A percentile compares a stretch with the other conserved stretches of the same genome.
phyloP scores from a whole-genome alignment of 2,113 vertebrate species.

The Phylloscopus trochiloides region DNA sequence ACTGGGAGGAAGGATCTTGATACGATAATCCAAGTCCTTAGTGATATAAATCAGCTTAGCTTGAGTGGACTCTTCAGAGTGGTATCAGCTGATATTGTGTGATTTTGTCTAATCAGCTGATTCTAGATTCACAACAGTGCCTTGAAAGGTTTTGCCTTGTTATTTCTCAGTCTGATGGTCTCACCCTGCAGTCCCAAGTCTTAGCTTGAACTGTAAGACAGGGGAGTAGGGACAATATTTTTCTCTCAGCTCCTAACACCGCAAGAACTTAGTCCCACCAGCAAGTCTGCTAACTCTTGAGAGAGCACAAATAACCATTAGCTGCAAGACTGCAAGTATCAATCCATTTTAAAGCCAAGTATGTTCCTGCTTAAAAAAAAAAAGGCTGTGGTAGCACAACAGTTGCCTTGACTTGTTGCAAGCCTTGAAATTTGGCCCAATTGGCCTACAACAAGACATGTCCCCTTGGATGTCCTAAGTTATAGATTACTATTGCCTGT shows the following conservation, averaged over 20 bases:
- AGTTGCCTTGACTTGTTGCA: not conserved
- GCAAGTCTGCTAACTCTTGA: not conserved
- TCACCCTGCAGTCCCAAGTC: not conserved
- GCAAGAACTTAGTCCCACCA: not conserved
- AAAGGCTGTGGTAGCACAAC: not conserved
- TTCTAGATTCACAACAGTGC: not conserved
- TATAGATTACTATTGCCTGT: not conserved
- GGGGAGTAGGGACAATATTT: not conserved
- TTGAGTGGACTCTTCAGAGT: not conserved
- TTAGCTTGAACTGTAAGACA: not conserved
- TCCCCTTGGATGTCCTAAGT: not conserved
- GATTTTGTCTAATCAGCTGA: slow-evolving; percentile 17
- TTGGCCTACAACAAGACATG: not conserved
- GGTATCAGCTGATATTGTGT: not conserved
- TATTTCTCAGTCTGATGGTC: not conserved
- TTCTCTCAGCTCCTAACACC: not conserved
- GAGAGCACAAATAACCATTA: not conserved
- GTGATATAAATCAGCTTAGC: not conserved
- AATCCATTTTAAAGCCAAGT: not conserved
- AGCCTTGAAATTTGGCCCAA: not conserved
- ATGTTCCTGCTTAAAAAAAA: not conserved
- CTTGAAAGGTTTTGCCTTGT: not conserved
- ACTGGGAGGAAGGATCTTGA: slow-evolving; percentile 3
- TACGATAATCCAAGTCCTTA: not conserved
- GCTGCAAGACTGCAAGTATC: not conserved